Conservation (phyloP, 1,140 invertebrate genomes). For the Geopemphigus sp. region DNA sequence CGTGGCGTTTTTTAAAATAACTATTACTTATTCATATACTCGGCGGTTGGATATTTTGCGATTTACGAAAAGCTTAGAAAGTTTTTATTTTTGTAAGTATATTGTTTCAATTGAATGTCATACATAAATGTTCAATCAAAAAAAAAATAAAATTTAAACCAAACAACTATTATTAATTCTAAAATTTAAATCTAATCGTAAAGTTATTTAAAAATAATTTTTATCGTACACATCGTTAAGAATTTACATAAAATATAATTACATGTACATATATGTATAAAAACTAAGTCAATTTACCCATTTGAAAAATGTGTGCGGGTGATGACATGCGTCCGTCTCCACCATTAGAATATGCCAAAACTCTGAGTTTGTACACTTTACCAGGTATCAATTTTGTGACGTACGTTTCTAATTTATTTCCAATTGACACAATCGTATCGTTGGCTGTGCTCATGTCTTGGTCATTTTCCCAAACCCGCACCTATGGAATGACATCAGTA, state of each 20-base stretch:
- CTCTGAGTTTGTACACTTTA: slow-evolving; percentile 83
- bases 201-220: too few relatives aligned
- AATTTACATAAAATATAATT: neutral
- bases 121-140: too few relatives aligned
- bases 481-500: slow-evolving; percentile 58
- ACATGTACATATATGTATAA: neutral
- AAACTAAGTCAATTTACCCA: slow-evolving; percentile 60
- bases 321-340: slow-evolving; percentile 96
- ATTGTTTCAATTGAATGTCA: too few relatives aligned
- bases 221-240: neutral
- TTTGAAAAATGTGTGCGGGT: slow-evolving; percentile 81
- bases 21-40: too few relatives aligned
- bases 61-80: too few relatives aligned
- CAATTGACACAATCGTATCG: slow-evolving; percentile 76
- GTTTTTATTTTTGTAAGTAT: too few relatives aligned
- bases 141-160: too few relatives aligned
- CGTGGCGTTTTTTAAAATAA: too few relatives aligned
- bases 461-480: slow-evolving; percentile 87
- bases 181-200: too few relatives aligned
- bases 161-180: too few relatives aligned
- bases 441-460: slow-evolving; percentile 89
- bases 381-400: slow-evolving; percentile 78
- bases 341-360: slow-evolving; percentile 88
- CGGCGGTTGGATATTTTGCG: too few relatives aligned
- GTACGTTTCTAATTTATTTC: slow-evolving; percentile 73